Percentiles rank a stretch among this genome's conserved stretches.
Conservation (phyloP, 2,888 invertebrate genomes). For the Drosophila birchii region DNA sequence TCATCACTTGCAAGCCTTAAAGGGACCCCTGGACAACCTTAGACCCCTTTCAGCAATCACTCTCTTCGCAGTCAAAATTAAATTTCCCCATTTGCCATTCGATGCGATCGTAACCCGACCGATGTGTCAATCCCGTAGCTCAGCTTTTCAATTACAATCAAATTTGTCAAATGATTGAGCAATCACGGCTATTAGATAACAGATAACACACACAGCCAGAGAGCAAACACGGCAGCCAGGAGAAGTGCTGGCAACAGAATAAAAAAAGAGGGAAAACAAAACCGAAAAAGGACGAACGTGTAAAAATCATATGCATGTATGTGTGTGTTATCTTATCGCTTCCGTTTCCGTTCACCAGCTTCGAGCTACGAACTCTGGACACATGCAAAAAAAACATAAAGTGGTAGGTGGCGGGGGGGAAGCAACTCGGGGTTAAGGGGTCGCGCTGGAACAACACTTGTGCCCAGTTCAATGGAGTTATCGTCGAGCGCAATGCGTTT, state of each 20-base stretch:
- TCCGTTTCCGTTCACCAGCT: slow-evolving; percentile 46
- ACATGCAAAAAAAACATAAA: slow-evolving; percentile 40
- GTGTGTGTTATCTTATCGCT: slow-evolving; percentile 67
- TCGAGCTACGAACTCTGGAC: slow-evolving; percentile 40
- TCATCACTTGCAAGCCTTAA: background rate
- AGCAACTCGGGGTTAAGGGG: background rate
- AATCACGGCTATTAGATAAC: slow-evolving; percentile 72
- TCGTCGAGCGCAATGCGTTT: slow-evolving; percentile 69
- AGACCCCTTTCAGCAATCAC: background rate
- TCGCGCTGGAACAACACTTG: slow-evolving; percentile 47
- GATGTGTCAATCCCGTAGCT: slow-evolving; percentile 44
- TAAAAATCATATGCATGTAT: slow-evolving; percentile 40
- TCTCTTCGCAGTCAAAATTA: slow-evolving; percentile 3
- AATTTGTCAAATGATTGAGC: slow-evolving; percentile 70
- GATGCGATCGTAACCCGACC: slow-evolving; percentile 21
- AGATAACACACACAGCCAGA: slow-evolving; percentile 67
- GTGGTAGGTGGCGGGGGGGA: background rate
- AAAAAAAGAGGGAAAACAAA: slow-evolving; percentile 30
- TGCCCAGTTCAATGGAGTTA: slow-evolving; percentile 76
- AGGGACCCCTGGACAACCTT: background rate
- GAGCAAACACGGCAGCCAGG: slow-evolving; percentile 58
- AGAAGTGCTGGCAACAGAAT: slow-evolving; percentile 3
- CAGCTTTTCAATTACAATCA: slow-evolving; percentile 67
- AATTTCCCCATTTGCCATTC: slow-evolving; percentile 16
- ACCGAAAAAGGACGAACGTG: slow-evolving; percentile 32